Base-by-base conservation (phyloP, 1,140 invertebrate species). In the Lepidurus couesii region DNA sequence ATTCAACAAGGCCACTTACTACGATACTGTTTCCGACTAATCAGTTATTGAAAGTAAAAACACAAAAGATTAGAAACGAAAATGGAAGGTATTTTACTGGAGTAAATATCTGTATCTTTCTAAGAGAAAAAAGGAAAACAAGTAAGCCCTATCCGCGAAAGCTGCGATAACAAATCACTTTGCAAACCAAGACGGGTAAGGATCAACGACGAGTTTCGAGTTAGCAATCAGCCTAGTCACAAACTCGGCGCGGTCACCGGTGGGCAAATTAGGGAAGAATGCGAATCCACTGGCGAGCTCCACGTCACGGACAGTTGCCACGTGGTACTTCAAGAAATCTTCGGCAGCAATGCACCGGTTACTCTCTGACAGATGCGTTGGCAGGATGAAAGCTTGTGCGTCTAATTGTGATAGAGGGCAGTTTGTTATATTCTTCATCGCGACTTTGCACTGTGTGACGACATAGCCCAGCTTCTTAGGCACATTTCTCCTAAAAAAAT, bases 261-360 rank as follows among this genome's bases (percentile, higher is more conserved):
- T 45, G 0, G 65, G 11, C 42, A 81, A 43, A 5, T 74, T 53
- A 11, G 80, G 79, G 73, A 76, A 81, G 79, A 81, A 80, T 16
- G 44, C 26, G 13, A 81, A 74, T 9, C 75, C 79, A 2, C 77
- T 80, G 8, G 75, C 44, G 9, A 53, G 75, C 43, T 79, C 77
- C 7, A 81, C 80, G 47, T 81, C 80, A 45, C 47, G 74, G n/a
- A 79, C 24, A 43, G 74, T 75, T 21, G 78, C 78, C n/a, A 79
- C 78, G 73, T 79, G 74, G 16, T 21, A 79, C 16, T 74, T 44
- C 3, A 79, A 45, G 11, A 79, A 79, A 47, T 79, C 74, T 75
- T 74, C 7, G 24, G 74, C 13, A 6, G 78, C 44, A 13, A 75
- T 44, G 43, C 78, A 79, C 16, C 43, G 13, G 42, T 79, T 34